Evolutionary conservation across 2,797 vertebrate genomes (phyloP), one percentile per base, ranked within the genome.

Genomic region (Semaprochilodus insignis): DNA sequence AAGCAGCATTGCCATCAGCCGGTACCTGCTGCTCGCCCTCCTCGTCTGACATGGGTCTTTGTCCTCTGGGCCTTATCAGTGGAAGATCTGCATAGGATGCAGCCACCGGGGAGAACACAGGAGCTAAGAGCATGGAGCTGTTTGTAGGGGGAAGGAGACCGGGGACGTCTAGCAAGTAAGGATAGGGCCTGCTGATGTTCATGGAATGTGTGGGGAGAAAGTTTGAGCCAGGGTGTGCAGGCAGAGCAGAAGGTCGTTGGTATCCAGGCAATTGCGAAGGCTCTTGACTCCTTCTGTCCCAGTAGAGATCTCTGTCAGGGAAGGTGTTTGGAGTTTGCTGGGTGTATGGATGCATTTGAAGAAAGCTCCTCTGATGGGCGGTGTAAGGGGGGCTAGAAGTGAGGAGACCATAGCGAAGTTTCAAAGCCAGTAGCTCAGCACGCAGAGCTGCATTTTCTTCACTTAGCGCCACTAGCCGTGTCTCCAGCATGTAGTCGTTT

Each of bases 401-500:
- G 17, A 92, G 63, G 36, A 96, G 91, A 54, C 96, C 97, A 0
- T 94, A 95, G 25, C 83, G 95, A 57, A 96, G 87, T 85, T 95
- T 96, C 34, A 98, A 89, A 0, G 95, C 89, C 59, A 93, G 91
- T 75, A 98, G 89, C 90, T 99, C 97, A 0, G 94, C 90, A 44
- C 93, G 91, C 19, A 99, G 95, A 48, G 88, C 79, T 1, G 91
- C 60, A 0, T 99, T 99, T 90, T 99, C 97, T 81, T 96, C 92
- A 17, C 92, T 95, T 90, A 98, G 86, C 0, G 94, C 92, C 0
- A 92, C 81, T 83, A 99, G 78, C 78, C 93, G 94, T 65, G 74
- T 90, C 91, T 97, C 97, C 77, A 96, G 87, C 60, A 96, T 95
- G 0, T 92, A 93, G 40, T 99, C 97, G 0, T 93, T 95, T 77